These are phyloP conservation scores for Pycnonotus jocosus DNA, from an alignment of 2,113 vertebrate genomes.

Conservation along the genomic window DNA sequence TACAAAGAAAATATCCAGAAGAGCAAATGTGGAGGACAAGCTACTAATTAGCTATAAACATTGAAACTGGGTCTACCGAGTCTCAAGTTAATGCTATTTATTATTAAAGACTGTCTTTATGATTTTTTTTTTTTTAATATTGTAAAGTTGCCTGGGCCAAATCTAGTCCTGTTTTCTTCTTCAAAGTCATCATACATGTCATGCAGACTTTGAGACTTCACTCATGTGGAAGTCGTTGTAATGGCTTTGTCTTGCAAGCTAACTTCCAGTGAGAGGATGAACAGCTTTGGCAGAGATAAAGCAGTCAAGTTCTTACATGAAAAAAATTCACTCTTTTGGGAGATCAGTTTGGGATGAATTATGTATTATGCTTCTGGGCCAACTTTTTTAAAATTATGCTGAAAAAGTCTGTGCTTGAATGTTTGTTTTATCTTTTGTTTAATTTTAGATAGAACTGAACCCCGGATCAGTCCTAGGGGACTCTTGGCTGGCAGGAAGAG, in stretches of 20 bases:
- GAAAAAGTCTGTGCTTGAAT: slow-evolving; percentile 12
- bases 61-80: neutral
- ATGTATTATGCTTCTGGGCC: slow-evolving; percentile 12
- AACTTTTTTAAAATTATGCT: neutral
- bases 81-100: neutral
- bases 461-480: neutral
- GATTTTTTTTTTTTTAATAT: neutral
- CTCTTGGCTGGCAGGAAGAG: neutral
- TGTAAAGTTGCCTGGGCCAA: neutral
- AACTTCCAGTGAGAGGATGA: neutral
- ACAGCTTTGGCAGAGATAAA: neutral
- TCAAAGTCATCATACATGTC: neutral
- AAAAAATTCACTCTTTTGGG: slow-evolving; percentile 8
- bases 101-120: neutral
- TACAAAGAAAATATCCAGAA: neutral
- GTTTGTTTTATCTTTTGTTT: slow-evolving; percentile 29
- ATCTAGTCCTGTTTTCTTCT: neutral
- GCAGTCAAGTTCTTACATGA: neutral
- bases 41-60: neutral
- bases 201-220: neutral
- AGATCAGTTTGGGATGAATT: slow-evolving; percentile 25
- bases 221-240: neutral
- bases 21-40: neutral
- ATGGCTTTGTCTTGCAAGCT: neutral
- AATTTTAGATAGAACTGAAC: slow-evolving; percentile 9